These are phyloP conservation scores for Limanda limanda DNA, from an alignment of 2,113 vertebrate species.

Conservation along the genomic window DNA sequence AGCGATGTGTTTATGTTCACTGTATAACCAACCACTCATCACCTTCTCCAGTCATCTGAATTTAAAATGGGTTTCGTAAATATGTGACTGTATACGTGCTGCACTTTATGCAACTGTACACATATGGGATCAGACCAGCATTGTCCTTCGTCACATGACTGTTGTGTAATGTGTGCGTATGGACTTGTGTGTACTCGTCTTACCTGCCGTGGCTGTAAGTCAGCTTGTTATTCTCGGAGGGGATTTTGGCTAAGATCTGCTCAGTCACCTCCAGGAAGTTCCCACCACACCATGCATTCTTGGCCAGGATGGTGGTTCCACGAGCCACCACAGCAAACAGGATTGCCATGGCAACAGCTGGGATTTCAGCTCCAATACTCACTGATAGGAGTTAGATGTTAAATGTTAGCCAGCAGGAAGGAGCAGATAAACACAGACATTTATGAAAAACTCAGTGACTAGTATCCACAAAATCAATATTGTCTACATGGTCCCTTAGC, in stretches of 20 bases:
- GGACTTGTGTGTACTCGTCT: constrained; percentile 25
- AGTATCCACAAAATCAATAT: background rate
- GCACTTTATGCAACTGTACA: background rate
- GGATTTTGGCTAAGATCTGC: constrained; percentile 96
- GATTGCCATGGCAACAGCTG: constrained; percentile 91
- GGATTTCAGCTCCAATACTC: constrained; percentile 12
- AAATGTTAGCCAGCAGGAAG: constrained; percentile 1
- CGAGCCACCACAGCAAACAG: constrained; percentile 96
- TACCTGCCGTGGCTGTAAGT: constrained; percentile 98
- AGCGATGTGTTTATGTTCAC: too few relatives aligned
- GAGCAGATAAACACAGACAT: background rate
- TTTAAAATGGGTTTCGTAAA: too few relatives aligned
- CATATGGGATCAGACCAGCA: background rate
- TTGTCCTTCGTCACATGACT: background rate
- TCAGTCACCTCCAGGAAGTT: constrained; percentile 99
- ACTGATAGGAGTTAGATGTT: constrained; percentile 1
- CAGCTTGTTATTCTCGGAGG: constrained; percentile 97
- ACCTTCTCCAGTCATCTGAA: too few relatives aligned
- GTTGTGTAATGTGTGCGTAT: background rate
- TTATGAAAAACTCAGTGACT: background rate
- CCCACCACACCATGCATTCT: constrained; percentile 95
- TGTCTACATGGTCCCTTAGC: background rate
- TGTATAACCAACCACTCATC: too few relatives aligned
- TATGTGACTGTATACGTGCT: too few relatives aligned
- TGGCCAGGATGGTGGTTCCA: constrained; percentile 96